Evolutionary conservation across 2,797 vertebrate species (phyloP).

Genomic region (Neosilurus hyrtlii): DNA sequence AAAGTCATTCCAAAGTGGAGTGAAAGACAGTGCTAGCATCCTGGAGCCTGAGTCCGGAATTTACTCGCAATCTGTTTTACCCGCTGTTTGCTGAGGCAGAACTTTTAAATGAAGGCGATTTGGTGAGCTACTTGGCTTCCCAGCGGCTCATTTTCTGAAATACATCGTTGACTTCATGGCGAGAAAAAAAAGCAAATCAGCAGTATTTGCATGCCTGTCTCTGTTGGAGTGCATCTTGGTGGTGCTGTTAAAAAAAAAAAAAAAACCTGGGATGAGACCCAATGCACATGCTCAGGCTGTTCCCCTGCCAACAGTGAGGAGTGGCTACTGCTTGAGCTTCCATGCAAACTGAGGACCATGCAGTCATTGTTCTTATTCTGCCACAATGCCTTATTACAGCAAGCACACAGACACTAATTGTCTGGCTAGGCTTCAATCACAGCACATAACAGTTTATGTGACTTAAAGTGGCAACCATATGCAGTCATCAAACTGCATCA

Average conservation of each 20-base stretch:
- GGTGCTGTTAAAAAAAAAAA: constrained; percentile 30
- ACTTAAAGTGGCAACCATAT: constrained; percentile 25
- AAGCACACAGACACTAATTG: constrained; percentile 47
- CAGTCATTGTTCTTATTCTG: constrained; percentile 54
- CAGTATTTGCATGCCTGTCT: constrained; percentile 45
- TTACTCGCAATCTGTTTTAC: constrained; percentile 55
- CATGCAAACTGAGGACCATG: constrained; percentile 28
- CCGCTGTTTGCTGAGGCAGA: constrained; percentile 58
- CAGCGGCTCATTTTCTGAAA: constrained; percentile 45
- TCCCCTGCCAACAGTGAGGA: constrained; percentile 36
- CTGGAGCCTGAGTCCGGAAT: constrained; percentile 45
- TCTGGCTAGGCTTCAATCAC: constrained; percentile 46
- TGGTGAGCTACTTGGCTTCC: constrained; percentile 36
- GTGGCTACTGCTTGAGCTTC: constrained; percentile 15
- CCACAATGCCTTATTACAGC: constrained; percentile 49
- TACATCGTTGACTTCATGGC: constrained; percentile 34
- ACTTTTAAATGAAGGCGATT: constrained; percentile 57
- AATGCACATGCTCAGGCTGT: constrained; percentile 49
- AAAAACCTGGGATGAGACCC: constrained; percentile 45
- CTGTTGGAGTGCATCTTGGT: constrained; percentile 43
- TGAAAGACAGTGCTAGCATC: constrained; percentile 35
- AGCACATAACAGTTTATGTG: constrained; percentile 34
- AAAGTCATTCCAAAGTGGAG: constrained; percentile 52
- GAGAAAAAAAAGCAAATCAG: constrained; percentile 46
- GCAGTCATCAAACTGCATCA: neutral